phyloP scores from a whole-genome alignment of 53 echinoderm and acorn worm genomes.

The Apostichopus leukothele region DNA sequence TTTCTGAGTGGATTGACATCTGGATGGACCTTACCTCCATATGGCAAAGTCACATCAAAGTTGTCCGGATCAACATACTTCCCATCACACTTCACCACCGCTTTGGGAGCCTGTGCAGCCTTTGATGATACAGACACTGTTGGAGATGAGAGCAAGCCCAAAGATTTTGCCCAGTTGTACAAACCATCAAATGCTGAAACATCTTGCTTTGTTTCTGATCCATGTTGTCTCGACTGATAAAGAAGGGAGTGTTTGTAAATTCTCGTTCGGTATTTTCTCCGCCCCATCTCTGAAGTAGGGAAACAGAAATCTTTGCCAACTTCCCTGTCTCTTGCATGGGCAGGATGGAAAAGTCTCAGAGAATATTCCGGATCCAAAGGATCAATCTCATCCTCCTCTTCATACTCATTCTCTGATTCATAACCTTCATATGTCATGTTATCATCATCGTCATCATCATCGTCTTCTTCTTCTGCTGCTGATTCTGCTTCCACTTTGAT shows the following conservation, averaged over 20 bases:
- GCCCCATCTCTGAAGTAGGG: constrained; percentile 2
- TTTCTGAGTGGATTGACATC: constrained; percentile 82
- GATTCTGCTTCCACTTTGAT: constrained; percentile 26
- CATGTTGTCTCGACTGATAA: constrained; percentile 7
- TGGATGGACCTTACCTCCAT: constrained; percentile 65
- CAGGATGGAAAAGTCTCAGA: not conserved
- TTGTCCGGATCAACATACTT: constrained; percentile 95
- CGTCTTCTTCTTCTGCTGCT: constrained; percentile 3
- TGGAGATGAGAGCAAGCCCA: constrained; percentile 30
- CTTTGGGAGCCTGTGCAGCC: constrained; percentile 18
- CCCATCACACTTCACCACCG: constrained; percentile 44
- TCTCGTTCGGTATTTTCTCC: constrained; percentile 20
- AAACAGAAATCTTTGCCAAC: not conserved
- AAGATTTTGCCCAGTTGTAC: constrained; percentile 43
- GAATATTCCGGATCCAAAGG: constrained; percentile 16
- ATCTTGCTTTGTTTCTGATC: not conserved
- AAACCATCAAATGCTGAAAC: constrained; percentile 37
- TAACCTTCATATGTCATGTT: constrained; percentile 18
- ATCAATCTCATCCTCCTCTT: constrained; percentile 38
- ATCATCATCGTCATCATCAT: constrained; percentile 32
- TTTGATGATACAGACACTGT: constrained; percentile 1
- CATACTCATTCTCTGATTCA: constrained; percentile 32
- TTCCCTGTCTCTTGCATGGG: not conserved
- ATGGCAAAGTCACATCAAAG: constrained; percentile 59
- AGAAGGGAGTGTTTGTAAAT: constrained; percentile 46